Conservation (phyloP, 2,888 invertebrate species). For the Autographa pulchrina region DNA sequence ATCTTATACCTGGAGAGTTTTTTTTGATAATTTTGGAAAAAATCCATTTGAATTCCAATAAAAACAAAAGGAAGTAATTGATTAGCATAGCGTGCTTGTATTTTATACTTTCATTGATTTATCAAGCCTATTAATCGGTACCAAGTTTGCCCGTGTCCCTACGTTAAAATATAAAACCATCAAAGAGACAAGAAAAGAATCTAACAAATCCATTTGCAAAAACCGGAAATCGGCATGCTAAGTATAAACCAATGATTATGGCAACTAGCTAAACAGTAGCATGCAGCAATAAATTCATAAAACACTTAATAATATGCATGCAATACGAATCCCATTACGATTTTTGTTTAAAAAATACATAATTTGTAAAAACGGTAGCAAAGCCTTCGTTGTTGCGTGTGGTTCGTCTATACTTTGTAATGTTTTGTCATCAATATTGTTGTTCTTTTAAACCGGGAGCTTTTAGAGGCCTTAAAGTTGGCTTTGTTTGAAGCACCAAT, state of each 20-base stretch:
- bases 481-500: not conserved
- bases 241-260: not conserved
- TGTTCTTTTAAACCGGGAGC: not conserved
- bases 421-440: conserved; percentile 17
- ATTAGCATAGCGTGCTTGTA: not conserved
- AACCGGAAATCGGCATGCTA: not conserved
- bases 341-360: conserved; percentile 15
- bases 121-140: not conserved
- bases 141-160: not conserved
- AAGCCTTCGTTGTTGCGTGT: conserved; percentile 36
- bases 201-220: not conserved
- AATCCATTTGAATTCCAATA: no score
- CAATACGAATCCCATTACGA: conserved; percentile 21
- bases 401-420: conserved; percentile 3
- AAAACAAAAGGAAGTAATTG: not conserved
- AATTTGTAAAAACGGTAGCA: conserved; percentile 24
- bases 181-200: not conserved
- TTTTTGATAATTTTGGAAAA: not conserved
- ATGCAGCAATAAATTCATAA: conserved; percentile 13
- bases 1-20: not conserved
- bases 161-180: not conserved
- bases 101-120: not conserved
- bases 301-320: conserved; percentile 27
- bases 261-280: not conserved
- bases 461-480: not conserved